Base-by-base conservation (phyloP, 2,797 vertebrate species). In the Fistularia tabacaria region DNA sequence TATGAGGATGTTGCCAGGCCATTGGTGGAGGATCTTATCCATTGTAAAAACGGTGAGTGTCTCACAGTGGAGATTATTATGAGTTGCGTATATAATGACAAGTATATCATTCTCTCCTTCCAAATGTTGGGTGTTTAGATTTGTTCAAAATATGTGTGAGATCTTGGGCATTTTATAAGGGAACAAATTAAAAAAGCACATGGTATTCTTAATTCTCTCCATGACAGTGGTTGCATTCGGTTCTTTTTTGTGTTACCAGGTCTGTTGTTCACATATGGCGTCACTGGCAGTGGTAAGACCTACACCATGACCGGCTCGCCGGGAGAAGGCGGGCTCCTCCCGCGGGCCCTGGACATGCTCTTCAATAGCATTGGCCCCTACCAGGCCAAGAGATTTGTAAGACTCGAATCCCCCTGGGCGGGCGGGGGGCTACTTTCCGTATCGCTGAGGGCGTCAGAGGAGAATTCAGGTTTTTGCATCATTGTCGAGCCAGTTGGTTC, bases 211-310 rank as follows among this genome's bases (percentile, higher is more conserved):
- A 6, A 25, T 8, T 49, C 10, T 1, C 47, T 11, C 49, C 0
- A 46, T 8, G 46, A 9, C 37, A 12, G 14, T 3, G 41, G 51
- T 15, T 7, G 53, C 7, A 49, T 3, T 9, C 14, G 38, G 14
- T 61, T 1, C 36, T 62, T 10, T 49, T 36, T 7, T 5, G 1
- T 58, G n/a, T 66, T 45, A 7, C 6, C 59, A 99, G 97, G 97
- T 59, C 91, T 99, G 49, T 91, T 99, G 39, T 99, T 99, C 51
- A 99, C 97, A 0, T 99, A 99, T 0, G 96, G 97, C 0, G 97
- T 99, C 52, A 99, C 97, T 0, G 97, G 96, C 59, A 99, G 97
- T 10, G 97, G 97, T 25, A 99, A 99, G 76, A 99, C 97, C 0
- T 90, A 89, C 71, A 99, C 96, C 7, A 99, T 99, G 97, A 98